Conservation (phyloP, 2,888 invertebrate genomes). For the Coleophora deauratella region DNA sequence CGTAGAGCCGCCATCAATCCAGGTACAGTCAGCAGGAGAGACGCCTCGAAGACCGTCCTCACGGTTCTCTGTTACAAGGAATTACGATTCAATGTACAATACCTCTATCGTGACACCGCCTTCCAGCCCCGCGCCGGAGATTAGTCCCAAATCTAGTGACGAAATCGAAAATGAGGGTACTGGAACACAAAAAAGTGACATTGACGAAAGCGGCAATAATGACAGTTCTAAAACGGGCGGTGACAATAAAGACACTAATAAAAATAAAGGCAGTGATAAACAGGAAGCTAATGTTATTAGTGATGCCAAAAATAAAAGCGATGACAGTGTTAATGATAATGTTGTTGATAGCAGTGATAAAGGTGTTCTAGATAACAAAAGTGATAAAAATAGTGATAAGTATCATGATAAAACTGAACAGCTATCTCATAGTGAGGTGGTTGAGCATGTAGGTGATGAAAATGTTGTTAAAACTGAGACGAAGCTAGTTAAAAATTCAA, state of each 20-base stretch:
- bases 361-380: conserved; percentile 8
- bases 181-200: not conserved
- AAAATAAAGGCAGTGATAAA: conserved; percentile 2
- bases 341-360: conserved; percentile 3
- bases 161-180: not conserved
- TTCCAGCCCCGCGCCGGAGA: conserved; percentile 10
- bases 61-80: conserved; percentile 62
- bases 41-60: conserved; percentile 66
- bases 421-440: conserved; percentile 35
- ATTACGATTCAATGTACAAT: conserved; percentile 52
- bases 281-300: conserved; percentile 2
- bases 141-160: conserved; percentile 2
- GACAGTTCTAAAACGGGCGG: not conserved
- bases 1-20: conserved; percentile 57
- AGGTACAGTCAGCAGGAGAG: conserved; percentile 70
- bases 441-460: conserved; percentile 24
- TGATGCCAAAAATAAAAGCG: conserved; percentile 12
- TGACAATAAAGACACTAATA: not conserved
- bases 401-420: conserved; percentile 36
- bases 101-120: conserved; percentile 27
- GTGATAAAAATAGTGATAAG: conserved; percentile 28
- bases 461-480: conserved; percentile 36
- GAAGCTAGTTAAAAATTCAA: conserved; percentile 37
- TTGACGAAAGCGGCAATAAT: not conserved
- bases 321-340: conserved; percentile 14